Evolutionary conservation across 1,140 invertebrate species (phyloP).

Genomic region (Odontomachus brunneus): DNA sequence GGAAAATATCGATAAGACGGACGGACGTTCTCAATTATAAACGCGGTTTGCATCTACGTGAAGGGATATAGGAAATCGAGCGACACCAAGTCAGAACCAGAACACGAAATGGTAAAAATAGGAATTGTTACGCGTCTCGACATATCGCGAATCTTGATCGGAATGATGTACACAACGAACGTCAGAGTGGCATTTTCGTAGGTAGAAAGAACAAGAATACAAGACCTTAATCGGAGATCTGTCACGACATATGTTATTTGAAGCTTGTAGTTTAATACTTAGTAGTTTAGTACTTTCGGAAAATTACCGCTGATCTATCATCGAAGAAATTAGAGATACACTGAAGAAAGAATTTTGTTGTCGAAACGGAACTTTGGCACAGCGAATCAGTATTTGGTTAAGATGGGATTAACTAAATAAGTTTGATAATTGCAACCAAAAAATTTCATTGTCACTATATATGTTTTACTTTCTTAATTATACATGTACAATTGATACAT

Average conservation of each 20-base stretch:
- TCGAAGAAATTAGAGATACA: background rate
- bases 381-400: no score
- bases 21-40: background rate
- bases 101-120: slow-evolving; percentile 6
- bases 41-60: background rate
- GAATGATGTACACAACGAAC: slow-evolving; percentile 36
- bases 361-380: no score
- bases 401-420: no score
- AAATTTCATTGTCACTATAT: no score
- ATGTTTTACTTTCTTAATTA: no score
- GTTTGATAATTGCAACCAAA: no score
- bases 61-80: slow-evolving; percentile 29
- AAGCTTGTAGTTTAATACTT: background rate
- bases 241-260: background rate
- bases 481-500: no score
- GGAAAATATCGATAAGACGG: background rate
- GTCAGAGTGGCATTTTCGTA: background rate
- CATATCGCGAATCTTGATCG: slow-evolving; percentile 19
- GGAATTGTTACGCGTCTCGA: slow-evolving; percentile 17
- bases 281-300: no score
- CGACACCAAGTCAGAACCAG: background rate
- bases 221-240: slow-evolving; percentile 36
- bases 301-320: slow-evolving; percentile 24
- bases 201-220: background rate
- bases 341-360: no score